Conservation (phyloP, 2,113 vertebrate genomes). For the Stictonetta naevosa region DNA sequence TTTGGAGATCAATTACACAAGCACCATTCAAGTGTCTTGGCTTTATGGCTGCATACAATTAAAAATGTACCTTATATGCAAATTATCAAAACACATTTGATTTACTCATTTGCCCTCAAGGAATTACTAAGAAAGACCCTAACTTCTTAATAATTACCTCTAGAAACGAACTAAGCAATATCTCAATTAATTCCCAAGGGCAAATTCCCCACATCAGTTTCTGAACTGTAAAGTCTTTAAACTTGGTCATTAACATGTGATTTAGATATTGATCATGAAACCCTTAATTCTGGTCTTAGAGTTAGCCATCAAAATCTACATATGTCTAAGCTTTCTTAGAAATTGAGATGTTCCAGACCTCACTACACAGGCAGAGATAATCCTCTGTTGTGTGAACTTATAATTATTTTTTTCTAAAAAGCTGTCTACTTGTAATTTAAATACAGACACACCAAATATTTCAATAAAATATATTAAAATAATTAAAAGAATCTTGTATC, state of each 20-base stretch:
- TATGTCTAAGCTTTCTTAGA: not conserved
- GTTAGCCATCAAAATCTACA: not conserved
- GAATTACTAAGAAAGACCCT: not conserved
- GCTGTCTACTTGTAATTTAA: not conserved
- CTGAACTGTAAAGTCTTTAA: not conserved
- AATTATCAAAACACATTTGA: slow-evolving; percentile 54
- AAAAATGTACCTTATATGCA: slow-evolving; percentile 49
- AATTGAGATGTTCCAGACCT: not conserved
- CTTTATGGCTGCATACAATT: slow-evolving; percentile 46
- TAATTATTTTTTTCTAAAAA: not conserved
- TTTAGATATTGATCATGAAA: slow-evolving; percentile 9
- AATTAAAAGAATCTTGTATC: not conserved
- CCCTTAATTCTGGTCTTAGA: not conserved
- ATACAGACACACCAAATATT: not conserved
- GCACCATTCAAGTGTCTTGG: not conserved
- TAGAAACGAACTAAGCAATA: slow-evolving; percentile 9
- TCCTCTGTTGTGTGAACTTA: not conserved
- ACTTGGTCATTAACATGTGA: not conserved
- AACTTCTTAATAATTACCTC: slow-evolving; percentile 32
- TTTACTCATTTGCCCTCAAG: slow-evolving; percentile 54
- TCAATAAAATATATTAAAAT: not conserved
- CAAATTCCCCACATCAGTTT: not conserved
- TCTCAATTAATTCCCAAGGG: slow-evolving; percentile 16
- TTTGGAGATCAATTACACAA: slow-evolving; percentile 27
- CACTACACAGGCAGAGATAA: not conserved